Evolutionary conservation across 2,797 vertebrate genomes (phyloP), one percentile per base, ranked within the genome.

Genomic region (Lacerta bilineata): DNA sequence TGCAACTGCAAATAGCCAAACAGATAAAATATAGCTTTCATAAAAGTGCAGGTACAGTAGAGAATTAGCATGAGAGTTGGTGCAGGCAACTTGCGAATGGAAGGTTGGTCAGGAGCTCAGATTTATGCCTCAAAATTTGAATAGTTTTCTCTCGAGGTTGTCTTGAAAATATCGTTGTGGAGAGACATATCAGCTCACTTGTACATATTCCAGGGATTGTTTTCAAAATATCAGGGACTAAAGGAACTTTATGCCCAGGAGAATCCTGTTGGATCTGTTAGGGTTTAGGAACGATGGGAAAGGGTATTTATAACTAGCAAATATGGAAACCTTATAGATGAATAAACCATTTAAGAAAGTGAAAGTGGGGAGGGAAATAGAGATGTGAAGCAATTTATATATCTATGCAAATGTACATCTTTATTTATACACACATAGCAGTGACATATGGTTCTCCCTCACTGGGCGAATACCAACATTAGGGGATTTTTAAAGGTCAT

Each of bases 21-120:
- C 91, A 97, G 95, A 96, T 97, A 97, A 97, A 97, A 97, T 97
- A 97, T 96, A 94, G 95, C 96, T 97, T 97, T 97, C 96, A 97
- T 97, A 97, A 97, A 97, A 96, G 94, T 95, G 29, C 81, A 95
- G 95, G 94, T 97, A 97, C 94, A 90, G 93, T 94, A 81, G 95
- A 93, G 95, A 97, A 97, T 96, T 96, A 96, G 92, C 95, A 96
- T 95, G 96, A 97, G 95, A 95, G 91, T 93, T 95, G 93, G 61
- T 92, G 83, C 93, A 94, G 90, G 93, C 75, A 0, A 94, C 94
- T 96, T 95, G 93, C 93, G 93, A 95, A 95, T 0, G 7, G 95
- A 96, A 96, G 94, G 91, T 93, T 96, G 95, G 94, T 94, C 95
- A 96, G 95, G 94, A 95, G 81, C 92, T 95, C 91, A 96, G 95